Conservation (phyloP, 2,888 invertebrate species). For the Diplazon laetatorius region DNA sequence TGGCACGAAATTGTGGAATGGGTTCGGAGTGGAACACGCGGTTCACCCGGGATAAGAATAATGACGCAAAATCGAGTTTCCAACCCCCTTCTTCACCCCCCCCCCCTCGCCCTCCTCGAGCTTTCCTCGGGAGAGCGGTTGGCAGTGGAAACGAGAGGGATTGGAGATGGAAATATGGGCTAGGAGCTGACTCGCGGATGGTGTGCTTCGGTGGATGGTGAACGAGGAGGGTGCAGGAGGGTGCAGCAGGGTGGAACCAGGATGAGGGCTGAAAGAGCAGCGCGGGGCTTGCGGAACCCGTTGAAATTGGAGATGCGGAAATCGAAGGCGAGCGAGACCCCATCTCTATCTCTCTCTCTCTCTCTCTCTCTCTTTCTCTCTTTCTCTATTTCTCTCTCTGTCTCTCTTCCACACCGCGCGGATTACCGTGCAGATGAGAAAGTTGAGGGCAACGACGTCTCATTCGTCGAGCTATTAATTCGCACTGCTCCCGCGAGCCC, state of each 20-base stretch:
- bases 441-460: slow-evolving; percentile 66
- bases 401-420: slow-evolving; percentile 35
- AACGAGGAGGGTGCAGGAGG: not conserved
- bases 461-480: slow-evolving; percentile 68
- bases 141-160: slow-evolving; percentile 34
- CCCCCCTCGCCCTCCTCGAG: not conserved
- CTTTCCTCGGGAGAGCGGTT: slow-evolving; percentile 19
- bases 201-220: slow-evolving; percentile 27
- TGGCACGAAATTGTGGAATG: slow-evolving; percentile 56
- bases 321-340: slow-evolving; percentile 52
- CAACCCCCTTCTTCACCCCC: slow-evolving; percentile 14
- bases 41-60: slow-evolving; percentile 67
- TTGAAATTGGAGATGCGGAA: slow-evolving; percentile 63
- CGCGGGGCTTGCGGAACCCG: slow-evolving; percentile 37
- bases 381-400: slow-evolving; percentile 17
- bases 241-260: not conserved
- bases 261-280: slow-evolving; percentile 40
- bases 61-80: slow-evolving; percentile 63
- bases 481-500: slow-evolving; percentile 58
- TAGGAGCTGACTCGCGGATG: slow-evolving; percentile 38
- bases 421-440: slow-evolving; percentile 64
- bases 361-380: slow-evolving; percentile 12
- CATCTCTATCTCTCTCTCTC: slow-evolving; percentile 21
- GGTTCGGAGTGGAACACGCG: slow-evolving; percentile 57
- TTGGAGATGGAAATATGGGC: slow-evolving; percentile 47